Base-by-base conservation (phyloP, 2,888 invertebrate species). In the Parelbella ahira region DNA sequence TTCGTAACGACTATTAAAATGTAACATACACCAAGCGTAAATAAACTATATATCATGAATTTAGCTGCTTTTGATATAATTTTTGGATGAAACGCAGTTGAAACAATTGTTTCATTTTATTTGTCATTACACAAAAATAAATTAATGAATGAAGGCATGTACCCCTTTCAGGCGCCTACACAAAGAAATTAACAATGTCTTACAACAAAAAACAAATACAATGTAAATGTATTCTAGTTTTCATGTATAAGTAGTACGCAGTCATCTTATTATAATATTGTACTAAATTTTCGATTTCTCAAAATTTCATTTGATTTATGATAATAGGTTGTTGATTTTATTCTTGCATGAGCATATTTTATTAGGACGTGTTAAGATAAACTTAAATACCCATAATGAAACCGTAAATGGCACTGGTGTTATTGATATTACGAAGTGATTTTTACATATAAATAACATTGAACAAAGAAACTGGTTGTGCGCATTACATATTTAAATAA, bases 1-100 rank as follows among this genome's bases (percentile, higher is more conserved):
- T 84, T 83, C 63, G 72, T 60, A 66, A 84, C 86, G 3, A 4
- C 13, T 47, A 44, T 46, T 56, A 47, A 21, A 10, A 56, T 50
- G 10, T 24, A 25, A 58, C 61, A 47, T 56, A 44, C 71, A 72
- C 75, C 75, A 47, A 52, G 43, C 51, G 56, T 54, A 59, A 39
- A 47, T 45, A 44, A 50, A 34, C 2, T 15, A 15, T 3, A 15
- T 15, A 15, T 3, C 4, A 15, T 3, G 15, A 15, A 15, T 3
- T 2, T 15, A 15, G 15, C n/a, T n/a, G 15, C 3, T 15, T 15
- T 15, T 15, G 4, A 2, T 15, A 15, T n/a, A n/a, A n/a, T n/a
- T n/a, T n/a, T n/a, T n/a, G n/a, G n/a, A n/a, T n/a, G n/a, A n/a
- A n/a, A n/a, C n/a, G n/a, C n/a, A n/a, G n/a, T n/a, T n/a, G n/a